These are phyloP conservation scores for Cremastinae sp. DNA, from an alignment of 2,888 invertebrate genomes.

Conservation along the genomic window DNA sequence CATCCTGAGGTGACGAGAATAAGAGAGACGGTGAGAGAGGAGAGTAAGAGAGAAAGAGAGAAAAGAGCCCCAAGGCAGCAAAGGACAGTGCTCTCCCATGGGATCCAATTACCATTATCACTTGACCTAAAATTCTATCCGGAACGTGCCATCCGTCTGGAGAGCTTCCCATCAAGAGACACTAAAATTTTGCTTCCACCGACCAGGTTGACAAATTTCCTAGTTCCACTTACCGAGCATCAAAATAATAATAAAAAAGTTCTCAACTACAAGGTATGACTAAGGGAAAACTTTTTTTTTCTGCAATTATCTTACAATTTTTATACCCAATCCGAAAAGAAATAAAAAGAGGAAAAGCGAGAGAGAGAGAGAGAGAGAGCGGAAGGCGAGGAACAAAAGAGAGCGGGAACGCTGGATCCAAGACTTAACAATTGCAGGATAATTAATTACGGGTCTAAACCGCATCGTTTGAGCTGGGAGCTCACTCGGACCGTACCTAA, in stretches of 20 bases:
- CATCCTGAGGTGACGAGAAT: conserved; percentile 32
- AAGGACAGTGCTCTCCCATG: conserved; percentile 17
- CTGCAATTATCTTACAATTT: not conserved
- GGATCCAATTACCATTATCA: conserved; percentile 24
- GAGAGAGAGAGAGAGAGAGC: conserved; percentile 1
- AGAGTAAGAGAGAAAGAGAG: conserved; percentile 12
- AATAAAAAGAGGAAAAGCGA: not conserved
- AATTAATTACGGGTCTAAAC: conserved; percentile 75
- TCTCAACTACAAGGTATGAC: not conserved
- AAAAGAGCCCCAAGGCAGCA: conserved; percentile 9
- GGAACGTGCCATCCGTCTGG: conserved; percentile 34
- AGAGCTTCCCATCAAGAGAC: conserved; percentile 16
- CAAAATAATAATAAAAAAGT: not conserved
- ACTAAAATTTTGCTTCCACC: conserved; percentile 24
- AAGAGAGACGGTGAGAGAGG: conserved; percentile 15
- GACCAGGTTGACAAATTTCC: not conserved
- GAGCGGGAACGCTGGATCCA: conserved; percentile 15
- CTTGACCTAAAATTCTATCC: conserved; percentile 40
- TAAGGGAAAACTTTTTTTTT: not conserved
- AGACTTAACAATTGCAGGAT: conserved; percentile 63
- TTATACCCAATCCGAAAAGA: not conserved
- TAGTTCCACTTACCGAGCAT: not conserved
- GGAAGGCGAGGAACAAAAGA: too few species aligned
- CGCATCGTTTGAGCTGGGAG: conserved; percentile 73
- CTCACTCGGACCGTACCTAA: conserved; percentile 67